phyloP scores from a whole-genome alignment of 2,113 vertebrate species.

The Proteles cristata region DNA sequence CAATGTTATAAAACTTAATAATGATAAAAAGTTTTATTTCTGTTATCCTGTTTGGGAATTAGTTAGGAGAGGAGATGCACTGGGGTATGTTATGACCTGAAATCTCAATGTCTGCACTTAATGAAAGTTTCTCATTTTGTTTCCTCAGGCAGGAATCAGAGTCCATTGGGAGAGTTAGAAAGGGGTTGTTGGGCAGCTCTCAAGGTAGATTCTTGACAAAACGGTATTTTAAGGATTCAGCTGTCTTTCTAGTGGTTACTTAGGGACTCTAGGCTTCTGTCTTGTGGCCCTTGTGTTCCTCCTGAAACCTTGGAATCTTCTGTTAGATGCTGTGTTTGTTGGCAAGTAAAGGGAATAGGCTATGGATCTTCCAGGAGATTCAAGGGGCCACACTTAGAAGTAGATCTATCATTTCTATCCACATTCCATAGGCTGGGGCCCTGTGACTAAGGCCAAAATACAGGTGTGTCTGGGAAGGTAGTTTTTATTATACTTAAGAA shows the following conservation, averaged over 20 bases:
- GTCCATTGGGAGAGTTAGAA: background rate
- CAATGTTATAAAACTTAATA: background rate
- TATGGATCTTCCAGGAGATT: background rate
- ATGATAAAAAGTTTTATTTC: background rate
- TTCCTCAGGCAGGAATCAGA: background rate
- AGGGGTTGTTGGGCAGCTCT: background rate
- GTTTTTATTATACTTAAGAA: conserved; percentile 3
- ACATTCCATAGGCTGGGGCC: background rate
- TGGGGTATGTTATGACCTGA: background rate
- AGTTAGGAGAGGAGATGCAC: background rate
- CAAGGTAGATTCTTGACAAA: background rate
- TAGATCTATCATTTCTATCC: conserved; percentile 1
- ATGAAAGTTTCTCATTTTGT: background rate
- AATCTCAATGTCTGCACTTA: conserved; percentile 20
- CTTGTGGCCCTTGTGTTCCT: background rate
- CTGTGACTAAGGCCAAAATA: background rate
- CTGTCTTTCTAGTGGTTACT: background rate
- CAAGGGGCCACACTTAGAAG: background rate
- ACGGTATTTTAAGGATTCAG: background rate
- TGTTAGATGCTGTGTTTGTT: conserved; percentile 13
- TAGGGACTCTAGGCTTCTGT: background rate
- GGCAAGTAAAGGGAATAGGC: background rate
- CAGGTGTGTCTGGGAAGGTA: background rate
- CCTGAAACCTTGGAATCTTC: background rate
- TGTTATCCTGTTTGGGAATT: background rate